Percentiles rank a stretch among this genome's conserved stretches.
phyloP scores from a whole-genome alignment of 64 coral and sea anemone species.

The Cladopsammia gracilis region DNA sequence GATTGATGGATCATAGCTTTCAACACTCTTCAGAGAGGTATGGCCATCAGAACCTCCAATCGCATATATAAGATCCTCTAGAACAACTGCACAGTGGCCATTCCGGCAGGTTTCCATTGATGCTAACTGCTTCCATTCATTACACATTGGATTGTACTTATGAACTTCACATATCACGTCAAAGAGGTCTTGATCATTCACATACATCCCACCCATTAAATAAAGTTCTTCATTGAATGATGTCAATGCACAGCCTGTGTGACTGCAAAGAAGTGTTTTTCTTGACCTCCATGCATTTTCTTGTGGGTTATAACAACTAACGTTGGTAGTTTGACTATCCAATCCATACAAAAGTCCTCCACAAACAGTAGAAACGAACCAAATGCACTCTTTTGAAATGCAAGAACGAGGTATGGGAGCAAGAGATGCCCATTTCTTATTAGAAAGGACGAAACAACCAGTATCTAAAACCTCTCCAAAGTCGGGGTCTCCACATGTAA shows the following conservation, averaged over 20 bases:
- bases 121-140: not conserved
- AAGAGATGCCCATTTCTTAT: not conserved
- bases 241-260: not conserved
- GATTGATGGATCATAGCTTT: not conserved
- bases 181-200: too few species aligned
- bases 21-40: not conserved
- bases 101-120: conserved; percentile 2
- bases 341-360: conserved; percentile 9
- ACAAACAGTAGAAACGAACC: conserved; percentile 25
- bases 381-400: not conserved
- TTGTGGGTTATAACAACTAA: not conserved
- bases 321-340: not conserved
- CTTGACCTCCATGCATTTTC: not conserved
- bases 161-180: not conserved
- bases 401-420: not conserved
- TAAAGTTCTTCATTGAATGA: too few species aligned
- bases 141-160: not conserved
- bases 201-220: not conserved
- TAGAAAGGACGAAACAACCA: not conserved
- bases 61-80: conserved; percentile 22
- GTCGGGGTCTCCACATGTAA: not conserved
- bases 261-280: not conserved
- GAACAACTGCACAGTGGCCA: conserved; percentile 29
- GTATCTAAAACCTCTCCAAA: not conserved
- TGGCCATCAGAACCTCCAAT: not conserved